Conservation (phyloP, 2,797 vertebrate genomes). For the Arrhamphus sclerolepis region DNA sequence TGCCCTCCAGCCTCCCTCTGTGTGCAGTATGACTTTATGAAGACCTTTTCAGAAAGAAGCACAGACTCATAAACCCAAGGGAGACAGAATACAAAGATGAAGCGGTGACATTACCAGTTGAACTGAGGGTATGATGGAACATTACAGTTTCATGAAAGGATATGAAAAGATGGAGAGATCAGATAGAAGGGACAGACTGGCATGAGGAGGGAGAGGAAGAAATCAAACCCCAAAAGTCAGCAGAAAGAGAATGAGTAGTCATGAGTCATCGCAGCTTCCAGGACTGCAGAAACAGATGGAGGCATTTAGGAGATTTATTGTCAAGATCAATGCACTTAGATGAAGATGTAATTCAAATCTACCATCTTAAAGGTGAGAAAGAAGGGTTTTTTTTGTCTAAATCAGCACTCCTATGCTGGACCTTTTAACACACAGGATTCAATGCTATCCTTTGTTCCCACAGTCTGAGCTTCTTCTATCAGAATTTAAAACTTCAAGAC, state of each 20-base stretch:
- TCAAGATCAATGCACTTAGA: not conserved
- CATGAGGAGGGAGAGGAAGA: slow-evolving; percentile 6
- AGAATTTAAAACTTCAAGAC: slow-evolving; percentile 12
- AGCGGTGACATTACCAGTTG: slow-evolving; percentile 27
- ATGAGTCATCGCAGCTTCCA: slow-evolving; percentile 62
- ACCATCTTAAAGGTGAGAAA: not conserved
- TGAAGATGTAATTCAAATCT: slow-evolving; percentile 6
- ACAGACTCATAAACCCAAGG: not conserved
- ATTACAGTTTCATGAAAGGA: slow-evolving; percentile 5
- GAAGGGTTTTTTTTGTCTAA: not conserved
- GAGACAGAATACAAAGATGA: not conserved
- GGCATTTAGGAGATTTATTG: slow-evolving; percentile 28
- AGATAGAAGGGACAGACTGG: slow-evolving; percentile 5
- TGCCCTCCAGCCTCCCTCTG: slow-evolving; percentile 16
- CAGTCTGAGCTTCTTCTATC: not conserved
- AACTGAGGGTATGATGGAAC: not conserved
- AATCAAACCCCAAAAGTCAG: slow-evolving; percentile 55
- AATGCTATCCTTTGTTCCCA: slow-evolving; percentile 4
- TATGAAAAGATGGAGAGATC: slow-evolving; percentile 12
- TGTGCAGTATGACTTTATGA: slow-evolving; percentile 20
- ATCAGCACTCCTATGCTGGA: not conserved
- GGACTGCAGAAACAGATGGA: slow-evolving; percentile 38
- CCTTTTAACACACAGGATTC: not conserved
- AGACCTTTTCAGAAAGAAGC: slow-evolving; percentile 32
- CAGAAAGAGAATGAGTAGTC: slow-evolving; percentile 56